phyloP scores from a whole-genome alignment of 2,113 vertebrate genomes.

The Salvelinus sp. region DNA sequence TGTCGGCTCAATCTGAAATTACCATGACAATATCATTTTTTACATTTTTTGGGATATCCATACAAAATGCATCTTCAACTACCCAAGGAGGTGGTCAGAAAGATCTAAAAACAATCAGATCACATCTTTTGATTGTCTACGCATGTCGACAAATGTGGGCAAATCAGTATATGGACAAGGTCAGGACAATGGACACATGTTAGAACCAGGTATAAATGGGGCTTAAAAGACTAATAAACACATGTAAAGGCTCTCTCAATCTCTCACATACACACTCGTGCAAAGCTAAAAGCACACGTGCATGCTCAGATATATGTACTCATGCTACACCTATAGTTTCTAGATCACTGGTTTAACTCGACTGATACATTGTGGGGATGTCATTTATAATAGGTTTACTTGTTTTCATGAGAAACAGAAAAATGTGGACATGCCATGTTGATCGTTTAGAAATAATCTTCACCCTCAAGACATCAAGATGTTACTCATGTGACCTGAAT shows the following conservation, averaged over 20 bases:
- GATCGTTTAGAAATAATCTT: neutral
- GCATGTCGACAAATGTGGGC: too few species aligned
- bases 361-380: conserved; percentile 36
- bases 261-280: conserved; percentile 28
- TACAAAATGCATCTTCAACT: too few species aligned
- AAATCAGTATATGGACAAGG: too few species aligned
- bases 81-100: too few species aligned
- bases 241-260: conserved; percentile 28
- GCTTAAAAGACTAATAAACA: conserved; percentile 46
- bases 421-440: too few species aligned
- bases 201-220: too few species aligned
- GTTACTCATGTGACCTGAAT: neutral
- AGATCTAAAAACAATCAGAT: too few species aligned
- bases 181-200: too few species aligned
- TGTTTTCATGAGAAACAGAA: neutral
- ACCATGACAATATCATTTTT: too few species aligned
- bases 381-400: conserved; percentile 20
- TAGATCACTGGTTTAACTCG: conserved; percentile 24
- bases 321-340: conserved; percentile 25
- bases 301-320: conserved; percentile 11
- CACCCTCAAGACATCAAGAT: neutral
- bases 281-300: conserved; percentile 6
- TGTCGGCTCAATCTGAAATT: too few species aligned
- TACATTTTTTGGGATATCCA: too few species aligned
- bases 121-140: too few species aligned